Evolutionary conservation across 2,888 invertebrate genomes (phyloP).

Genomic region (Drymonia ruficornis): DNA sequence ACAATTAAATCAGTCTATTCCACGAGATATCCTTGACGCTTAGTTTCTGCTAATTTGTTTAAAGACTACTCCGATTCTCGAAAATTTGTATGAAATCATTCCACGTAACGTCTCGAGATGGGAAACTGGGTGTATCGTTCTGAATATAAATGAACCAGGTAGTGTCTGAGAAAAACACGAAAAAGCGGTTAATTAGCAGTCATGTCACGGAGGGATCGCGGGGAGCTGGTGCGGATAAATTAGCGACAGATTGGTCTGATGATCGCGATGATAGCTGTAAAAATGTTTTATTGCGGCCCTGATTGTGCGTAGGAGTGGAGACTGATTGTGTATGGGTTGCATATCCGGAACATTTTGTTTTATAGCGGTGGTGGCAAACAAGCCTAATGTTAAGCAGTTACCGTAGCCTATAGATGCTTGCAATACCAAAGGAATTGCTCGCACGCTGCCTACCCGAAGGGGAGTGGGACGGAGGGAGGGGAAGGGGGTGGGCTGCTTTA

Average conservation of each 20-base stretch:
- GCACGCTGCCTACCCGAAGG: too few species aligned
- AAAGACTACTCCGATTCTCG: constrained; percentile 60
- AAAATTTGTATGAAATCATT: constrained; percentile 61
- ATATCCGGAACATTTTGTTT: too few species aligned
- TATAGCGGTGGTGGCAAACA: too few species aligned
- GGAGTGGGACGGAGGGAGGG: too few species aligned
- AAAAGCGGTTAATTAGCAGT: constrained; percentile 46
- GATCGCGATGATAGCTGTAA: constrained; percentile 10
- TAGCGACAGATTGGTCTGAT: constrained; percentile 41
- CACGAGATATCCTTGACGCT: constrained; percentile 66
- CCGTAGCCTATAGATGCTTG: too few species aligned
- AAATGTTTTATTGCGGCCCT: not conserved
- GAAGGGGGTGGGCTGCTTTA: too few species aligned
- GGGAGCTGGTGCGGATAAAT: constrained; percentile 49
- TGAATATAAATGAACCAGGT: constrained; percentile 65
- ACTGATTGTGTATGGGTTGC: too few species aligned
- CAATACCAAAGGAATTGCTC: too few species aligned
- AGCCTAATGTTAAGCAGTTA: too few species aligned
- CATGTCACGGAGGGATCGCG: constrained; percentile 44
- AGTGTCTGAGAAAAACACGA: constrained; percentile 65
- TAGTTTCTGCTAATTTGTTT: constrained; percentile 62
- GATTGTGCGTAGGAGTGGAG: not conserved
- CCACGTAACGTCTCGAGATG: constrained; percentile 62
- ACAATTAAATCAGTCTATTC: constrained; percentile 55
- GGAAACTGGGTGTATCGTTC: constrained; percentile 42